A percentile compares a stretch with the other conserved stretches of the same genome.
phyloP scores from a whole-genome alignment of 2,113 vertebrate species.

The Baryphthengus martii region DNA sequence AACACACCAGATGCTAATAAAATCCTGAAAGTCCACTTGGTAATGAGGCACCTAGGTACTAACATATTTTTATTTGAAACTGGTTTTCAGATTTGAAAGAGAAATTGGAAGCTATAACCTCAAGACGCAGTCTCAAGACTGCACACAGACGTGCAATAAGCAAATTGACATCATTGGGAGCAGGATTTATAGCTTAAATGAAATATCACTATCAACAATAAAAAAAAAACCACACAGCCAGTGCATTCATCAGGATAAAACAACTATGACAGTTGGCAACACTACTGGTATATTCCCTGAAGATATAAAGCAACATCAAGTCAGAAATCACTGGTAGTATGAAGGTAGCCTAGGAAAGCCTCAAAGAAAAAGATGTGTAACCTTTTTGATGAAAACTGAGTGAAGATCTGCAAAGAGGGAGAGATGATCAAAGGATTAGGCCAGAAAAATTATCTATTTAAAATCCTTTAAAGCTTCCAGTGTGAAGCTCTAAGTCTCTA shows the following conservation, averaged over 20 bases:
- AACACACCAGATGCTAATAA: constrained; percentile 32
- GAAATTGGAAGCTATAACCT: neutral
- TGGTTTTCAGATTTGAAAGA: neutral
- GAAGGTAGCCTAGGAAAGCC: neutral
- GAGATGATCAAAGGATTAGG: constrained; percentile 2
- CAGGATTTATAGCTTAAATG: neutral
- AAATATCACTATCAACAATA: neutral
- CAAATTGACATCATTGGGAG: neutral
- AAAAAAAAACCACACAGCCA: neutral
- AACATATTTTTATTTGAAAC: constrained; percentile 23
- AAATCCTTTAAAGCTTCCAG: neutral
- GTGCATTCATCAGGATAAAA: neutral
- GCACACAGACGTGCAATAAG: neutral
- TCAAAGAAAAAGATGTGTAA: neutral
- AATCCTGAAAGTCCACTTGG: constrained; percentile 36
- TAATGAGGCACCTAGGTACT: neutral
- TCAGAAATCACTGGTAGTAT: neutral
- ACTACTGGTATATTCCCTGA: neutral
- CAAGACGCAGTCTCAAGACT: neutral
- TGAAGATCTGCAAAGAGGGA: neutral
- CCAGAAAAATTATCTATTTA: constrained; percentile 3
- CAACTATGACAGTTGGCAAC: neutral
- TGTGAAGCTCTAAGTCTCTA: neutral
- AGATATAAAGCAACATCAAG: neutral
- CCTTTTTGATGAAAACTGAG: neutral